Conservation (phyloP, 2,113 vertebrate genomes). For the Thalassarche chlororhynchos region DNA sequence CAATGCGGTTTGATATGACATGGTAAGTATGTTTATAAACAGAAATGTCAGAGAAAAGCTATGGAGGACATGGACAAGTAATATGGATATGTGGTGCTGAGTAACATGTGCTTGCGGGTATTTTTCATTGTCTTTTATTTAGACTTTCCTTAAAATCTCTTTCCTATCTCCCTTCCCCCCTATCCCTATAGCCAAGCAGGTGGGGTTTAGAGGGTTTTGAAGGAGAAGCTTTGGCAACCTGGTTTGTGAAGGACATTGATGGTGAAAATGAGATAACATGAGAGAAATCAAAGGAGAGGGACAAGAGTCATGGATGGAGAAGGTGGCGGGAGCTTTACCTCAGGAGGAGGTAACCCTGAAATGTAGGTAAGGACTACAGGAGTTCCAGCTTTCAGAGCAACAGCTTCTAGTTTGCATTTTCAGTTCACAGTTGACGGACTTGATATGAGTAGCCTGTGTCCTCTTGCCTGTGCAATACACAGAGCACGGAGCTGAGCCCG, state of each 20-base stretch:
- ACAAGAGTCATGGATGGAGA: neutral
- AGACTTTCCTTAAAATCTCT: neutral
- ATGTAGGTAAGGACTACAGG: neutral
- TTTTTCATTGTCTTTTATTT: neutral
- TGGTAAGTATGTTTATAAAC: neutral
- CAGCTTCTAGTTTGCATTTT: neutral
- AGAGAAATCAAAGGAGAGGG: neutral
- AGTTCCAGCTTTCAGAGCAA: neutral
- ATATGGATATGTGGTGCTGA: neutral
- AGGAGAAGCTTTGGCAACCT: neutral
- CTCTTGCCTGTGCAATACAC: neutral
- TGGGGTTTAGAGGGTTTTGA: neutral
- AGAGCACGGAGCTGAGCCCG: rapidly evolving
- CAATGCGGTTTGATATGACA: neutral
- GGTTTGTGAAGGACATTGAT: neutral
- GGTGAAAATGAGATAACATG: neutral
- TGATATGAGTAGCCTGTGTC: neutral
- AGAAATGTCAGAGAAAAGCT: neutral
- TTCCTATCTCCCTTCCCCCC: neutral
- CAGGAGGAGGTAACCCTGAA: neutral
- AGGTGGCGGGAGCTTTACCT: neutral
- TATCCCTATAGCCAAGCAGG: neutral
- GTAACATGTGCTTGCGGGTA: rapidly evolving
- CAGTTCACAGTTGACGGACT: neutral
- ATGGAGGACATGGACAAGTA: neutral